Percentiles rank a stretch among this genome's conserved stretches.
Evolutionary conservation across 2,113 vertebrate genomes (phyloP).

Genomic region (Pterocles burchelli): DNA sequence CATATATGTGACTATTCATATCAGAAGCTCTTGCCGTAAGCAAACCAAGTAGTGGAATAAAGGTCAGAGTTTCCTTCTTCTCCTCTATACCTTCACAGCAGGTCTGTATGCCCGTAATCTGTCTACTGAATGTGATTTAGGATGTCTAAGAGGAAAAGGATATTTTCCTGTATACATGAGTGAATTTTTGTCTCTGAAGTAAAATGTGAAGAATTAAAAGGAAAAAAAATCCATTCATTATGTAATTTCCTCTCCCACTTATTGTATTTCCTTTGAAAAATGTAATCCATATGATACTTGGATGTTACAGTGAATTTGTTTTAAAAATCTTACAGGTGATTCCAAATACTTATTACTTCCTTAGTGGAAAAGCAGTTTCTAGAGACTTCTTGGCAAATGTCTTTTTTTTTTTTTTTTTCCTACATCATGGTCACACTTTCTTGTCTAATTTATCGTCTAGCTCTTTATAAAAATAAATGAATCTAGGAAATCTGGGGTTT

Average conservation of each 20-base stretch:
- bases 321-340: constrained; percentile 18
- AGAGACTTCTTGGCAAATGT: neutral
- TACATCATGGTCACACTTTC: neutral
- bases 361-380: constrained; percentile 39
- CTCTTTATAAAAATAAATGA: neutral
- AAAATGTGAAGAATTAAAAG: constrained; percentile 33
- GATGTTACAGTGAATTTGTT: constrained; percentile 11
- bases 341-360: constrained; percentile 27
- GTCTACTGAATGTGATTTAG: constrained; percentile 29
- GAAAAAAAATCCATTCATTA: neutral
- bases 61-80: neutral
- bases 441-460: neutral
- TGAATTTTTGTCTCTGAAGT: constrained; percentile 5
- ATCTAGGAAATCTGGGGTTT: neutral
- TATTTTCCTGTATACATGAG: neutral
- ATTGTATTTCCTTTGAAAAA: constrained; percentile 41
- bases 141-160: constrained; percentile 13
- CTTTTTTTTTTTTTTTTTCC: neutral
- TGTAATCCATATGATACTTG: neutral
- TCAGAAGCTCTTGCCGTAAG: neutral
- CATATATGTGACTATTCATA: neutral
- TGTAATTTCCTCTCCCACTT: constrained; percentile 22
- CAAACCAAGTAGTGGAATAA: neutral
- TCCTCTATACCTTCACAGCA: neutral
- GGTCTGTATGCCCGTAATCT: neutral